Percentiles rank a stretch among this genome's conserved stretches.
Conservation (phyloP, 2,888 invertebrate genomes). For the Chloroclysta siterata region DNA sequence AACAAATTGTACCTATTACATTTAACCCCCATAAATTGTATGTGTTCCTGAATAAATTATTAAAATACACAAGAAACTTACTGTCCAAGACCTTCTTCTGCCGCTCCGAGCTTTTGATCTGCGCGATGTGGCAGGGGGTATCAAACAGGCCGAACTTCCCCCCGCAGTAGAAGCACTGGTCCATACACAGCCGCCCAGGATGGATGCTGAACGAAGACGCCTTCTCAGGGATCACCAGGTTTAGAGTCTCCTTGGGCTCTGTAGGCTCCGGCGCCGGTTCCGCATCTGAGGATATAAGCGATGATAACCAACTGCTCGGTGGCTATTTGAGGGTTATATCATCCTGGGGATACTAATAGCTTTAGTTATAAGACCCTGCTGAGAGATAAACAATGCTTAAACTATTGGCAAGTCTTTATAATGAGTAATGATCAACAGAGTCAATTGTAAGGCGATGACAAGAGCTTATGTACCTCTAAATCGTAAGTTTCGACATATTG, state of each 20-base stretch:
- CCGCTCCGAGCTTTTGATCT: slow-evolving; percentile 92
- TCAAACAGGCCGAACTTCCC: slow-evolving; percentile 94
- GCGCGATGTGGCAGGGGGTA: slow-evolving; percentile 94
- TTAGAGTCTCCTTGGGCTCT: slow-evolving; percentile 81
- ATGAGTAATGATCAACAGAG: too few relatives aligned
- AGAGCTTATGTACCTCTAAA: too few relatives aligned
- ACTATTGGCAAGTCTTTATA: too few relatives aligned
- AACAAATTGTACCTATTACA: too few relatives aligned
- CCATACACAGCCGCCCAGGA: slow-evolving; percentile 91
- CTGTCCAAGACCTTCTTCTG: slow-evolving; percentile 91
- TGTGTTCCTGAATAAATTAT: too few relatives aligned
- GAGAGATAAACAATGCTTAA: too few relatives aligned
- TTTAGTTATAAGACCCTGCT: too few relatives aligned
- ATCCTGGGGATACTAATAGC: not conserved
- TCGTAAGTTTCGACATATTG: too few relatives aligned
- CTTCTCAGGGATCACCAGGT: slow-evolving; percentile 93
- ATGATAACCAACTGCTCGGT: slow-evolving; percentile 21
- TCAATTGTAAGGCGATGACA: too few relatives aligned
- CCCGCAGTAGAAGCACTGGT: slow-evolving; percentile 94
- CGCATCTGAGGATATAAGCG: slow-evolving; percentile 52
- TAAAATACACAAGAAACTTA: slow-evolving; percentile 83
- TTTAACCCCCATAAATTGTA: too few relatives aligned
- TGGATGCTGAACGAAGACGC: slow-evolving; percentile 95
- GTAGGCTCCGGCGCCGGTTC: slow-evolving; percentile 71
- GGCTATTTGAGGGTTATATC: slow-evolving; percentile 5